Evolutionary conservation across 2,113 vertebrate genomes (phyloP).

Genomic region (Lepisosteus osseus): DNA sequence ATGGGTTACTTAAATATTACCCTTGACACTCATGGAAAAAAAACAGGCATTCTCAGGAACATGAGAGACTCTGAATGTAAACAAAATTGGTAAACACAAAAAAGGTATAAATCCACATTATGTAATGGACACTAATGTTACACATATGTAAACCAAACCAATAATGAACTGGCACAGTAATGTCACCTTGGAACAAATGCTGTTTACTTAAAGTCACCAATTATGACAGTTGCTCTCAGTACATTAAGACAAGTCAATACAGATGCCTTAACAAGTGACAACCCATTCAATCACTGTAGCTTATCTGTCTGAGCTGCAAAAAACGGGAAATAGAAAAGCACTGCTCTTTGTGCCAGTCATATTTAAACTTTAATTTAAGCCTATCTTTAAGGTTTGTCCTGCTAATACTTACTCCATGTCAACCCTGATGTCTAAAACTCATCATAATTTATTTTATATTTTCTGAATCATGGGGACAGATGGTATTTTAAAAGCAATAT

Average conservation of each 20-base stretch:
- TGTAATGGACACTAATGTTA: too few relatives aligned
- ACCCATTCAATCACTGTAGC: constrained; percentile 5
- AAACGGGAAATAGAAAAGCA: constrained; percentile 6
- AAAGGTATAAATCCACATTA: too few relatives aligned
- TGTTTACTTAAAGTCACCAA: background rate
- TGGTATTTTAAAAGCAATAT: too few relatives aligned
- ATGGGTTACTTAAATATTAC: too few relatives aligned
- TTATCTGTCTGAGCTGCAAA: constrained; percentile 14
- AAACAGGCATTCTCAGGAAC: too few relatives aligned
- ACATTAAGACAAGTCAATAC: background rate
- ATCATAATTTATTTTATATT: too few relatives aligned
- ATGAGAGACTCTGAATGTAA: too few relatives aligned
- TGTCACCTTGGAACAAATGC: constrained; percentile 1
- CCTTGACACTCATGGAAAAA: too few relatives aligned
- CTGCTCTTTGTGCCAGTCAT: background rate
- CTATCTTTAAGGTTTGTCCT: background rate
- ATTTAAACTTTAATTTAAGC: background rate
- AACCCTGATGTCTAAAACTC: background rate
- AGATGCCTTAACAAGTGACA: constrained; percentile 20
- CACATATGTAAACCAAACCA: background rate
- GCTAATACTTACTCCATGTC: constrained; percentile 8
- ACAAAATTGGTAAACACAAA: too few relatives aligned
- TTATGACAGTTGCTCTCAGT: constrained; percentile 5
- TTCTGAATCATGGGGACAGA: too few relatives aligned
- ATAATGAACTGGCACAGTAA: background rate